A percentile compares a stretch with the other conserved stretches of the same genome.
These are phyloP conservation scores for Okamejei kenojei DNA, from an alignment of 2,797 vertebrate species.

Conservation along the genomic window DNA sequence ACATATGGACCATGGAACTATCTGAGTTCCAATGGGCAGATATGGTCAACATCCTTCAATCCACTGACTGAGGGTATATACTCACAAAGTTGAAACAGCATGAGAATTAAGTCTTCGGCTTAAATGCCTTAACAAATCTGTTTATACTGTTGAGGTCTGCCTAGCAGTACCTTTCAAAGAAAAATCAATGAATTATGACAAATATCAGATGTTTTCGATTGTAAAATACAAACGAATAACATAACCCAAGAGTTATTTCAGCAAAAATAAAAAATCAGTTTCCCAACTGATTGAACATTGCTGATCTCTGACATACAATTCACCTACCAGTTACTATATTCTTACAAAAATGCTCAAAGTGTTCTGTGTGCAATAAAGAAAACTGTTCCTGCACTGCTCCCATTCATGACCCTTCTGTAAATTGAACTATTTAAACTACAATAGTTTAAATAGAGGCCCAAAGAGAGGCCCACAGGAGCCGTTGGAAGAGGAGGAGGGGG, in stretches of 20 bases:
- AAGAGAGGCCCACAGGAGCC: no score
- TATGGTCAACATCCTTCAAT: background rate
- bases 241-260: background rate
- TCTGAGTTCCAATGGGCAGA: background rate
- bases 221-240: background rate
- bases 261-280: background rate
- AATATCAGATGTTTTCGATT: background rate
- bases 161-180: background rate
- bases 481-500: no score
- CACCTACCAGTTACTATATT: background rate
- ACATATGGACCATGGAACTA: background rate
- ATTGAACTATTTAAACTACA: background rate
- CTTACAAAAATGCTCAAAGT: background rate
- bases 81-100: background rate
- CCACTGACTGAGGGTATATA: background rate
- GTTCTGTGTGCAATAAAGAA: background rate
- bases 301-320: background rate
- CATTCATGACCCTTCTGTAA: background rate
- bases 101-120: background rate
- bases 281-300: background rate
- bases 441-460: no score
- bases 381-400: background rate
- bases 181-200: background rate
- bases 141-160: background rate
- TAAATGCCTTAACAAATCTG: background rate